These are phyloP conservation scores for Meda fulgida DNA, from an alignment of 2,797 vertebrate species.

Conservation along the genomic window DNA sequence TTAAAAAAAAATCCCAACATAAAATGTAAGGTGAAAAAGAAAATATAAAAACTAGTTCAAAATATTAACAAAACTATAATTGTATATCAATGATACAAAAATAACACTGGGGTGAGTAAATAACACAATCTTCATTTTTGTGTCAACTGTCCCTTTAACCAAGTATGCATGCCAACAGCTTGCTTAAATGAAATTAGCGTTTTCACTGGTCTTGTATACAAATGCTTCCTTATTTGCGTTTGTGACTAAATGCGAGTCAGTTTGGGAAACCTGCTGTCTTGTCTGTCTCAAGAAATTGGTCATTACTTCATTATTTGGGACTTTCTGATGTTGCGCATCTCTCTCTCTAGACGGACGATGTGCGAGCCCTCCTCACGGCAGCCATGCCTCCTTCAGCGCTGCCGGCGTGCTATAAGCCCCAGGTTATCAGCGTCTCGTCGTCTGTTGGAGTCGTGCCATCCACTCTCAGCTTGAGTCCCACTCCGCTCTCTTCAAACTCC, in stretches of 20 bases:
- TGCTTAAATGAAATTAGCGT: neutral
- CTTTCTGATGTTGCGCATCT: neutral
- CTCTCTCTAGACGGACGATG: slow-evolving; percentile 89
- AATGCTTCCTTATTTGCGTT: neutral
- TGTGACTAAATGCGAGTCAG: neutral
- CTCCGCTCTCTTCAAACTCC: slow-evolving; percentile 62
- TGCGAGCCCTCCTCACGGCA: slow-evolving; percentile 92
- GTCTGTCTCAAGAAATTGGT: neutral
- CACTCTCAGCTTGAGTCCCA: slow-evolving; percentile 75
- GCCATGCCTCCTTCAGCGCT: slow-evolving; percentile 96
- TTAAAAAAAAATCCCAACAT: neutral
- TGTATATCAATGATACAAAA: neutral
- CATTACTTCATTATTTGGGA: neutral
- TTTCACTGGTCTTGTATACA: neutral
- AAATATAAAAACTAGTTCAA: neutral
- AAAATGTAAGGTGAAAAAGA: neutral
- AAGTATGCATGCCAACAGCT: neutral
- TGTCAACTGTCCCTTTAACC: neutral
- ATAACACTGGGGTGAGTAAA: neutral
- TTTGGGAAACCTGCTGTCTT: neutral
- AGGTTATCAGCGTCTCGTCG: slow-evolving; percentile 93
- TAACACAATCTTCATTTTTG: neutral
- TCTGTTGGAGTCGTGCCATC: slow-evolving; percentile 73
- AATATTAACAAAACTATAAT: neutral
- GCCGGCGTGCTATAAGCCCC: slow-evolving; percentile 93